Evolutionary conservation across 2,797 vertebrate genomes (phyloP), one percentile per base, ranked within the genome.

Genomic region (Brachyrhaphis roseni): DNA sequence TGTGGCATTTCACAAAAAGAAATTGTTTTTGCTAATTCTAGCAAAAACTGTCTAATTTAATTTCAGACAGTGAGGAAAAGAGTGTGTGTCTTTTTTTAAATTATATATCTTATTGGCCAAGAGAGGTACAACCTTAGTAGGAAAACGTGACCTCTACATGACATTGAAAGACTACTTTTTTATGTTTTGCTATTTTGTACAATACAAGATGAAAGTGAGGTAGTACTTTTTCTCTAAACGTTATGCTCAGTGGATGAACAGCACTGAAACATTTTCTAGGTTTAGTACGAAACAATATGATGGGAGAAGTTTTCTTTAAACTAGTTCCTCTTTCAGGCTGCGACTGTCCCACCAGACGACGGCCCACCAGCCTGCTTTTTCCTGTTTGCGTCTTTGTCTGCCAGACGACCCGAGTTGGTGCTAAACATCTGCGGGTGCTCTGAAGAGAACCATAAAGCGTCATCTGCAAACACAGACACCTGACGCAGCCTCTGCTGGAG

Each of bases 391-490:
- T 73, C 34, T 78, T n/a, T 74, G 49, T 78, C 45, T 76, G 26
- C 26, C 49, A 3, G 41, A 59, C 59, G 23, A 55, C 15, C 68
- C 49, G 4, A 4, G 26, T 51, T 46, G 55, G n/a, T 41, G 20
- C 7, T 64, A 75, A 72, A 86, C 82, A 83, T 80, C 85, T 82
- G 81, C 57, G 73, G 34, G 49, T 68, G 36, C 79, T 74, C 71
- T 34, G 66, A 78, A 23, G 53, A 66, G 77, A 75, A 80, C 39
- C 74, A 77, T 83, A 85, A 87, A 88, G 51, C 34, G 0, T 82
- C 77, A 64, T 79, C 74, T 23, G 78, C 82, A 87, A 87, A 89
- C 78, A 85, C 0, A 78, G 53, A 79, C 80, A 83, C 86, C 41
- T 79, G 53, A 79, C 36, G 71, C 0, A 49, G 36, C 71, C 26